These are phyloP conservation scores for Loxodonta africana DNA, from an alignment of 2,113 vertebrate genomes.

Conservation along the genomic window DNA sequence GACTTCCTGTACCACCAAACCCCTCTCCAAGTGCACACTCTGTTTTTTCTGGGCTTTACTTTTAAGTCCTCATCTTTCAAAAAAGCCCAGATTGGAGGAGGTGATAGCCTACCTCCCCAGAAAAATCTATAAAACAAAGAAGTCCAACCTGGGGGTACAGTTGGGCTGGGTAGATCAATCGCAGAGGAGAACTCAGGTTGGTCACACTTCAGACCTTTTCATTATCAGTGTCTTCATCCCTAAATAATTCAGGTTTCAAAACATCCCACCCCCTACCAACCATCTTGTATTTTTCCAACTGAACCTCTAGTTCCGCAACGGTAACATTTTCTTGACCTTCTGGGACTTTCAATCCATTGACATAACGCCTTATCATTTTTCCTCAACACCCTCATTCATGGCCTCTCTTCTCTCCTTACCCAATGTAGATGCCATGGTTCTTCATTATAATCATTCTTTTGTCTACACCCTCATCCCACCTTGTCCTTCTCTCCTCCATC, in stretches of 20 bases:
- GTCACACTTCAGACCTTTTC: background rate
- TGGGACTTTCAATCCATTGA: background rate
- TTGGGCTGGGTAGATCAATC: no score
- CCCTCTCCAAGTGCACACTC: background rate
- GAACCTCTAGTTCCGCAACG: background rate
- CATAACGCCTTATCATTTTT: background rate
- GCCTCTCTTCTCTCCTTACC: background rate
- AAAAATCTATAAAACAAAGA: background rate
- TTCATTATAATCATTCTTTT: background rate
- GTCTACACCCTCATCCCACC: background rate
- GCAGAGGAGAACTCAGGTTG: background rate
- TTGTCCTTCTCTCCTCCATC: background rate
- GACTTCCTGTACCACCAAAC: rapidly evolving
- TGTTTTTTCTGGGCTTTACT: background rate
- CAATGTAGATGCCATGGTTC: background rate
- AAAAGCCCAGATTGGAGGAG: background rate
- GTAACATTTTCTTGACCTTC: background rate
- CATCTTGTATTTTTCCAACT: background rate
- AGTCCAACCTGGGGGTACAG: background rate
- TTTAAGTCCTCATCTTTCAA: background rate
- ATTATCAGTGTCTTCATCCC: background rate
- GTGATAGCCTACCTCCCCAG: background rate
- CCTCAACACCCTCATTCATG: background rate
- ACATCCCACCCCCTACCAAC: background rate
- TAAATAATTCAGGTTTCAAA: background rate